Conservation (phyloP, 2,888 invertebrate genomes). For the Drosophila nr. perissopoda region DNA sequence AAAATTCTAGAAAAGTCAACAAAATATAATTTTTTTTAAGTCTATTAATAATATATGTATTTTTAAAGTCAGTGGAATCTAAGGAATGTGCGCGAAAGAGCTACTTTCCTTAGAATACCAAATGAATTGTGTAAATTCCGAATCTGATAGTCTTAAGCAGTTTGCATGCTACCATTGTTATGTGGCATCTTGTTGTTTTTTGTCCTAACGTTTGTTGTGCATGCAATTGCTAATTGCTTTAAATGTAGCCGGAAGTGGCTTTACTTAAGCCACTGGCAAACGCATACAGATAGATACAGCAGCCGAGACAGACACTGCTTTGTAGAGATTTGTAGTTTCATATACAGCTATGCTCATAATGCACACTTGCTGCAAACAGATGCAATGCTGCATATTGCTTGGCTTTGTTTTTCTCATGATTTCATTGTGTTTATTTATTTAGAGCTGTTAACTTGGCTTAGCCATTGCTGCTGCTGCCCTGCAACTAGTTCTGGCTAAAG, state of each 20-base stretch:
- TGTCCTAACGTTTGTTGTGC: constrained; percentile 28
- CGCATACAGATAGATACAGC: constrained; percentile 22
- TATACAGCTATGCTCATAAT: constrained; percentile 18
- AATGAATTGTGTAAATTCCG: constrained; percentile 8
- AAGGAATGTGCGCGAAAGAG: neutral
- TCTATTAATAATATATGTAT: neutral
- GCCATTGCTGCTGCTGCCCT: constrained; percentile 8
- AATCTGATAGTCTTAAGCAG: constrained; percentile 20
- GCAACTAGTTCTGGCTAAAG: neutral
- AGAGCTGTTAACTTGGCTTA: constrained; percentile 60
- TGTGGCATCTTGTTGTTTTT: neutral
- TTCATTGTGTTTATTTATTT: constrained; percentile 65
- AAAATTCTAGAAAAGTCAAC: constrained; percentile 2
- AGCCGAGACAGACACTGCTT: neutral
- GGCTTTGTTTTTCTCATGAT: constrained; percentile 37
- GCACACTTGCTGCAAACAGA: constrained; percentile 20
- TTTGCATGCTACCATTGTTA: constrained; percentile 31
- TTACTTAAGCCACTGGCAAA: constrained; percentile 64
- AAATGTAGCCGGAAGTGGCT: constrained; percentile 75
- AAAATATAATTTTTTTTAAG: neutral
- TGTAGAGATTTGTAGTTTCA: constrained; percentile 1
- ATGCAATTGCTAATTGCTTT: constrained; percentile 72
- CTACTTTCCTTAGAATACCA: neutral
- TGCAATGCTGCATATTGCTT: constrained; percentile 56
- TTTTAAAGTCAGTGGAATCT: neutral